Evolutionary conservation across 2,888 invertebrate genomes (phyloP).

Genomic region (Ferdinandea cuprea): DNA sequence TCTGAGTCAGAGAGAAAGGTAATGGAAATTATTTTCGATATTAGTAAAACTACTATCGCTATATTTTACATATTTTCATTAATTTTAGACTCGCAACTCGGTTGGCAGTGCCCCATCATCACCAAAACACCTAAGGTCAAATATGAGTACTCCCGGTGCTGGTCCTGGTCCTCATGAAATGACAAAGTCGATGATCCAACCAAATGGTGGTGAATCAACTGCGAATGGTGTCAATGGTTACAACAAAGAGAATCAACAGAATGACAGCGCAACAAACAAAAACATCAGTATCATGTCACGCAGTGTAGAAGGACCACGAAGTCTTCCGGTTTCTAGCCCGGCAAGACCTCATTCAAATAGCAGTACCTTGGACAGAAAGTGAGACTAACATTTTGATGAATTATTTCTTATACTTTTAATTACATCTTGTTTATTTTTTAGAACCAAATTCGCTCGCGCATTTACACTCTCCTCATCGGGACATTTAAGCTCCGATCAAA

Average conservation of each 20-base stretch:
- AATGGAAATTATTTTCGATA: no score
- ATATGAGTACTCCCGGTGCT: slow-evolving; percentile 82
- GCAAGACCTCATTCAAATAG: slow-evolving; percentile 82
- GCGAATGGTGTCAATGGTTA: slow-evolving; percentile 76
- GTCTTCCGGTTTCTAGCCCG: slow-evolving; percentile 84
- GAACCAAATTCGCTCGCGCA: slow-evolving; percentile 86
- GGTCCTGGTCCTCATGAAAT: slow-evolving; percentile 77
- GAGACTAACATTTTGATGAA: slow-evolving; percentile 75
- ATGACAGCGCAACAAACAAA: slow-evolving; percentile 78
- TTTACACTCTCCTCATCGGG: slow-evolving; percentile 84
- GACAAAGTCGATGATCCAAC: slow-evolving; percentile 75
- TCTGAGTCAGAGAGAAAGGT: slow-evolving; percentile 84
- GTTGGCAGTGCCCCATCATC: slow-evolving; percentile 87
- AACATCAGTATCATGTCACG: slow-evolving; percentile 84
- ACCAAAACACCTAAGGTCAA: slow-evolving; percentile 83
- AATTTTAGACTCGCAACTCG: slow-evolving; percentile 82
- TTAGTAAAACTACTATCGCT: background rate
- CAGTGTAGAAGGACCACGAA: slow-evolving; percentile 86
- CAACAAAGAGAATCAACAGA: slow-evolving; percentile 76
- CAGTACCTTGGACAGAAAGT: slow-evolving; percentile 85
- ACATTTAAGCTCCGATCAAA: slow-evolving; percentile 82
- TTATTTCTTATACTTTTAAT: background rate
- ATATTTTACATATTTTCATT: background rate
- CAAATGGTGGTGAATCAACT: slow-evolving; percentile 62
- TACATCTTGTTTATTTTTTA: slow-evolving; percentile 76